Evolutionary conservation across 2,113 vertebrate species (phyloP).

Genomic region (Seriola rivoliana): DNA sequence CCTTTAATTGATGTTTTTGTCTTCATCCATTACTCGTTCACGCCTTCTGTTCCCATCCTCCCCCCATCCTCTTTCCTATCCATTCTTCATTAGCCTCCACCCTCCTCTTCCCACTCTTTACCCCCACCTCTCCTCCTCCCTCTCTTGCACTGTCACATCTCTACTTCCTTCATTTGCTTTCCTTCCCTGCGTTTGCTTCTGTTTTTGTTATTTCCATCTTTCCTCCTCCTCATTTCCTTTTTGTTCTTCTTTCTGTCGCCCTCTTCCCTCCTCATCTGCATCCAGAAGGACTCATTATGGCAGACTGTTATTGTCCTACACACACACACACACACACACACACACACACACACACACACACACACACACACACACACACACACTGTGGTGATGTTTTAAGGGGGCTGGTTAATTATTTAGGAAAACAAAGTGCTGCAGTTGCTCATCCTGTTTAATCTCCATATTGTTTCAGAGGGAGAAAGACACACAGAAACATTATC

Average conservation of each 20-base stretch:
- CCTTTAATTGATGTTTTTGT: background rate
- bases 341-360: constrained; percentile 11
- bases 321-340: constrained; percentile 11
- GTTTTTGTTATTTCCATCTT: background rate
- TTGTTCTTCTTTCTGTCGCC: background rate
- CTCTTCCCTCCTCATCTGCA: background rate
- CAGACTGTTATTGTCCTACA: constrained; percentile 6
- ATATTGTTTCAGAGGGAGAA: constrained; percentile 9
- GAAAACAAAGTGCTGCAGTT: constrained; percentile 42
- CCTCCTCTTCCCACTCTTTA: background rate
- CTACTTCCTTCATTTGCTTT: background rate
- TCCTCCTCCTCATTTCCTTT: background rate
- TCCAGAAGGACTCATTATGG: constrained; percentile 28
- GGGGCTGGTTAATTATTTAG: constrained; percentile 49
- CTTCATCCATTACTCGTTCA: background rate
- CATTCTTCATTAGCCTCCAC: background rate
- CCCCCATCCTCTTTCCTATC: no score
- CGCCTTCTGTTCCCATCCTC: background rate
- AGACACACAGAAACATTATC: background rate
- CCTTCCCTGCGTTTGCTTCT: background rate
- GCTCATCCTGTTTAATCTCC: constrained; percentile 26
- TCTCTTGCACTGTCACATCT: background rate
- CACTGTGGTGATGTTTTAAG: constrained; percentile 9
- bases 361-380: constrained; percentile 1
- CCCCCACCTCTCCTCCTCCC: background rate